These are phyloP conservation scores for Oryzias javanicus DNA, from an alignment of 2,113 vertebrate species.

Conservation along the genomic window DNA sequence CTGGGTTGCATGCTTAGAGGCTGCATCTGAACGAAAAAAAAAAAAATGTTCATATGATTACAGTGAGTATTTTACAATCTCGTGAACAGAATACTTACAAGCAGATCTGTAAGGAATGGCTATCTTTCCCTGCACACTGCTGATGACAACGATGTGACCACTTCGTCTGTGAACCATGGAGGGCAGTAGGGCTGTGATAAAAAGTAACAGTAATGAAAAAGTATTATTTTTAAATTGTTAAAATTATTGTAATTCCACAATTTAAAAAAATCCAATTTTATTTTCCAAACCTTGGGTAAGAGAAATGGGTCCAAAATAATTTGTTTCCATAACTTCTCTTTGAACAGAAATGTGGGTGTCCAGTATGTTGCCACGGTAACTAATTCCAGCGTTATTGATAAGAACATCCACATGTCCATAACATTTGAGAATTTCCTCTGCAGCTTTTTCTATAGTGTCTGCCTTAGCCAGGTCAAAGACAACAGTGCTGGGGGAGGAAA, in stretches of 20 bases:
- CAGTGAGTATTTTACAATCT: neutral
- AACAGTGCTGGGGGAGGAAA: conserved; percentile 78
- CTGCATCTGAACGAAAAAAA: conserved; percentile 79
- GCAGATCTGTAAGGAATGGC: conserved; percentile 93
- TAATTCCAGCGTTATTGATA: conserved; percentile 94
- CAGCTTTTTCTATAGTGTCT: conserved; percentile 69
- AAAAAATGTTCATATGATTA: neutral
- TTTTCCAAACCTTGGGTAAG: conserved; percentile 87
- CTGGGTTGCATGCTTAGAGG: conserved; percentile 94
- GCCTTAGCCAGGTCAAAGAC: conserved; percentile 86
- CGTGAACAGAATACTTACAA: conserved; percentile 80
- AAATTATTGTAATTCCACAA: neutral
- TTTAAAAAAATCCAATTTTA: neutral
- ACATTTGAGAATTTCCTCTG: conserved; percentile 84
- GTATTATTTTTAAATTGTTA: neutral
- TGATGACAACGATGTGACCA: conserved; percentile 90
- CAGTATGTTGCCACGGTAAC: conserved; percentile 86
- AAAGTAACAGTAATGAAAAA: neutral
- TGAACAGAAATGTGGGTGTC: conserved; percentile 88
- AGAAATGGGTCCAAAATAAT: conserved; percentile 94
- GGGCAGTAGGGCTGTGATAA: conserved; percentile 82
- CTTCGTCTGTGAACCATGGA: conserved; percentile 85
- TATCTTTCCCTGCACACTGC: conserved; percentile 95
- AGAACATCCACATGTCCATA: conserved; percentile 87
- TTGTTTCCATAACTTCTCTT: conserved; percentile 90